Percentiles rank a stretch among this genome's conserved stretches.
Evolutionary conservation across 2,797 vertebrate genomes (phyloP).

Genomic region (Gymnoscopelus braueri): DNA sequence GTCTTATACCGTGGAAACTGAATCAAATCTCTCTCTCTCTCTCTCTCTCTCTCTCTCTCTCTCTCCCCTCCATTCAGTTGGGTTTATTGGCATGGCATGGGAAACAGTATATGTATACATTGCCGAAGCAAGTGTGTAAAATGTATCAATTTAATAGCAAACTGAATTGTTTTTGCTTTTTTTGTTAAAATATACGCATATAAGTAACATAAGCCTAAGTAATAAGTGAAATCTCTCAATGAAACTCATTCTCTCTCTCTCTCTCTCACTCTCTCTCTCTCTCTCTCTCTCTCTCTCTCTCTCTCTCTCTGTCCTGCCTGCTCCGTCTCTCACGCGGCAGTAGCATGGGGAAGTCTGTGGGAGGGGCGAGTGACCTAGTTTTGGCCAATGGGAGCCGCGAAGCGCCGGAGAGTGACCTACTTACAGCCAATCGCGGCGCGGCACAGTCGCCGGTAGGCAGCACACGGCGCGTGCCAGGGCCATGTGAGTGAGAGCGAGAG

Average conservation of each 20-base stretch:
- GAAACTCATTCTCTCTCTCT: no score
- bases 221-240: no score
- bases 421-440: slow-evolving; percentile 76
- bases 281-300: no score
- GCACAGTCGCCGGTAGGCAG: slow-evolving; percentile 71
- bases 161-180: no score
- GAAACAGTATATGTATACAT: no score
- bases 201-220: no score
- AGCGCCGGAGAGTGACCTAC: slow-evolving; percentile 86
- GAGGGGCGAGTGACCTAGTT: slow-evolving; percentile 90
- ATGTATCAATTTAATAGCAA: no score
- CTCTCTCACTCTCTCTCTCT: no score
- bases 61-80: slow-evolving; percentile 1
- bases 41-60: background rate
- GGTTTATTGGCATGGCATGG: slow-evolving; percentile 14
- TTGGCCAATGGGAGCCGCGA: slow-evolving; percentile 82
- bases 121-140: no score
- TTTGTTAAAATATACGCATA: no score
- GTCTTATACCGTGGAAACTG: no score
- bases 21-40: background rate
- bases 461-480: slow-evolving; percentile 76
- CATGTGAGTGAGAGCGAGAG: slow-evolving; percentile 73
- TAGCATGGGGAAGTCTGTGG: slow-evolving; percentile 78
- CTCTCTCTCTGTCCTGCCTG: no score
- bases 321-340: slow-evolving; percentile 76